phyloP scores from a whole-genome alignment of 37 sponge, comb jelly and placozoan species.

The Oscarella lobularis region DNA sequence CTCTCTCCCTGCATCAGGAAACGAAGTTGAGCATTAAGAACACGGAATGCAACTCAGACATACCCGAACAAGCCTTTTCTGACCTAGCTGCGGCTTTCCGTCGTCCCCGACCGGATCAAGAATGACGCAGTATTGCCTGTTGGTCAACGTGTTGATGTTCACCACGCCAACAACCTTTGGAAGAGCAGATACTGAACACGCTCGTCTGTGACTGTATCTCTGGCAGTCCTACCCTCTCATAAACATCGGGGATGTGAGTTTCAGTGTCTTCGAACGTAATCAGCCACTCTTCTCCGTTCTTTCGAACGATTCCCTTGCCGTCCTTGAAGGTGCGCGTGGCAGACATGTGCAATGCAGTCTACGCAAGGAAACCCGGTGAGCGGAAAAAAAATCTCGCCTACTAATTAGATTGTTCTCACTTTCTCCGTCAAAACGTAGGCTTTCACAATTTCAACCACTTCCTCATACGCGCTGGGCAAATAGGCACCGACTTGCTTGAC shows the following conservation, averaged over 20 bases:
- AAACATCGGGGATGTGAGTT: slow-evolving; percentile 97
- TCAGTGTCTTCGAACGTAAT: slow-evolving; percentile 97
- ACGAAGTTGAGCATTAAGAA: not conserved
- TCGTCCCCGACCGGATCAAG: slow-evolving; percentile 85
- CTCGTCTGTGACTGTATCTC: not conserved
- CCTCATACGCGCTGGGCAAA: slow-evolving; percentile 98
- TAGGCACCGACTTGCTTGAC: slow-evolving; percentile 97
- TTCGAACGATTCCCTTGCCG: slow-evolving; percentile 60
- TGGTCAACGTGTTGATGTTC: slow-evolving; percentile 92
- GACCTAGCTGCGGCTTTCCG: slow-evolving; percentile 97
- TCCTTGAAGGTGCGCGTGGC: slow-evolving; percentile 86
- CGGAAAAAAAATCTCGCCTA: not conserved
- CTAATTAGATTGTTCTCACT: slow-evolving; percentile 27
- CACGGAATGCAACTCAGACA: not conserved
- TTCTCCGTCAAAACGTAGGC: slow-evolving; percentile 99
- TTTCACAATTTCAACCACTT: slow-evolving; percentile 84
- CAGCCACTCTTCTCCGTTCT: slow-evolving; percentile 99
- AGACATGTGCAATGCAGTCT: slow-evolving; percentile 94
- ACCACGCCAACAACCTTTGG: slow-evolving; percentile 64
- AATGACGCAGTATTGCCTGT: slow-evolving; percentile 96
- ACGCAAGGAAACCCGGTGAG: not conserved
- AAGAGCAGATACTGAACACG: too few species aligned
- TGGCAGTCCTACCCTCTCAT: slow-evolving; percentile 67
- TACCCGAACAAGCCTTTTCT: slow-evolving; percentile 86
- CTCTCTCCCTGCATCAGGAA: slow-evolving; percentile 64